These are phyloP conservation scores for Raja brachyura DNA, from an alignment of 2,113 vertebrate species.

Conservation along the genomic window DNA sequence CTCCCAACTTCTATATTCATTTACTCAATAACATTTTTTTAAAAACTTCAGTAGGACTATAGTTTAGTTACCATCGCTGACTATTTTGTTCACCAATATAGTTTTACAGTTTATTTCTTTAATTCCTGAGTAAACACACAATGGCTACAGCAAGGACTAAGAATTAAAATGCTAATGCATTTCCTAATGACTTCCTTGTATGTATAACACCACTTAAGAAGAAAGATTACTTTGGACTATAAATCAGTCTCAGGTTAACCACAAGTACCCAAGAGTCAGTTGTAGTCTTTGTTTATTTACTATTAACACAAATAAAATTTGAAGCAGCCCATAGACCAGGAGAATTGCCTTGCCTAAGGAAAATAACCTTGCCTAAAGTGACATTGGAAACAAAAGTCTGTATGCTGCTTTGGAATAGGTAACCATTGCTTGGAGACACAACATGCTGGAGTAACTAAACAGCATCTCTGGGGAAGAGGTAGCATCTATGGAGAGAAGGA, in stretches of 20 bases:
- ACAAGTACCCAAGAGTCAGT: neutral
- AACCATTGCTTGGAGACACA: too few species aligned
- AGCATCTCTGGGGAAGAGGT: too few species aligned
- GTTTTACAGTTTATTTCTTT: neutral
- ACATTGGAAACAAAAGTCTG: neutral
- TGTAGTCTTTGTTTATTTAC: neutral
- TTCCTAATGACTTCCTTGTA: neutral
- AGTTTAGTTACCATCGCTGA: neutral
- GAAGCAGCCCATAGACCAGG: neutral
- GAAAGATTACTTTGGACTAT: slow-evolving; percentile 1
- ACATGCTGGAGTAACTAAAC: too few species aligned
- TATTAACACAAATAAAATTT: slow-evolving; percentile 19
- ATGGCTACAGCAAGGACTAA: neutral
- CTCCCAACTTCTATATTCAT: too few species aligned
- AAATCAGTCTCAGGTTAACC: neutral
- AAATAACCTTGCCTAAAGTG: neutral
- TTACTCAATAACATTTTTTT: too few species aligned
- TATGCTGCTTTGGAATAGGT: too few species aligned
- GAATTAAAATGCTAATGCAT: slow-evolving; percentile 20
- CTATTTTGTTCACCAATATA: neutral
- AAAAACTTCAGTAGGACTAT: neutral
- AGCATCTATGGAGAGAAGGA: too few species aligned
- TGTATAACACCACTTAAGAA: neutral
- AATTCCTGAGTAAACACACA: slow-evolving; percentile 5
- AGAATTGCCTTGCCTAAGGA: too few species aligned